Percentiles rank a stretch among this genome's conserved stretches.
phyloP scores from a whole-genome alignment of 2,888 invertebrate genomes.

The Oscheius myriophilus region DNA sequence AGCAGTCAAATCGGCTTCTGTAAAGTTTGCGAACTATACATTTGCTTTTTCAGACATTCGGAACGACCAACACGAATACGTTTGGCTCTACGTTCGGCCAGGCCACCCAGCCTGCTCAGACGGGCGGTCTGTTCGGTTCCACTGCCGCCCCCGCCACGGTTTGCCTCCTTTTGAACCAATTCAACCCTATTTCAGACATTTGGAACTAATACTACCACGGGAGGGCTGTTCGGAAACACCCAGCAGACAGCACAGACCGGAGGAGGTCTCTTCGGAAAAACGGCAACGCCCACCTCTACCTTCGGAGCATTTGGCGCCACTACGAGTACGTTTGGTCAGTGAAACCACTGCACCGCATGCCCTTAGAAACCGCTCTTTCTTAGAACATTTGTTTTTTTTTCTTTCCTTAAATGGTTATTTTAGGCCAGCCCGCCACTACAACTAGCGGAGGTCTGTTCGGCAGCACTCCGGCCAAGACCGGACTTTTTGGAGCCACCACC shows the following conservation, averaged over 20 bases:
- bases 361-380: too few species aligned
- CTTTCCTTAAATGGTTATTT: background rate
- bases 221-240: conserved; percentile 14
- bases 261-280: conserved; percentile 53
- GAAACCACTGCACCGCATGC: too few species aligned
- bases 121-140: conserved; percentile 67
- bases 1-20: too few species aligned
- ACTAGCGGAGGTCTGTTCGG: conserved; percentile 52
- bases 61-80: conserved; percentile 33
- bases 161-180: background rate
- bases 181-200: conserved; percentile 43
- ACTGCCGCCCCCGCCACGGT: background rate
- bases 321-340: conserved; percentile 32
- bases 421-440: conserved; percentile 45
- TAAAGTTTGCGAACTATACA: too few species aligned
- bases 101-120: conserved; percentile 49
- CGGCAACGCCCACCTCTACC: conserved; percentile 5
- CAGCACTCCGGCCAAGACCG: conserved; percentile 38
- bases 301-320: conserved; percentile 36
- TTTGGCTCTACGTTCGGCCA: conserved; percentile 39
- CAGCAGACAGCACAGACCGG: conserved; percentile 30
- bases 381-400: too few species aligned
- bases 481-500: conserved; percentile 31
- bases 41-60: conserved; percentile 32
- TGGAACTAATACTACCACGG: conserved; percentile 31